phyloP scores from a whole-genome alignment of 2,113 vertebrate genomes.

The Clinocottus analis region DNA sequence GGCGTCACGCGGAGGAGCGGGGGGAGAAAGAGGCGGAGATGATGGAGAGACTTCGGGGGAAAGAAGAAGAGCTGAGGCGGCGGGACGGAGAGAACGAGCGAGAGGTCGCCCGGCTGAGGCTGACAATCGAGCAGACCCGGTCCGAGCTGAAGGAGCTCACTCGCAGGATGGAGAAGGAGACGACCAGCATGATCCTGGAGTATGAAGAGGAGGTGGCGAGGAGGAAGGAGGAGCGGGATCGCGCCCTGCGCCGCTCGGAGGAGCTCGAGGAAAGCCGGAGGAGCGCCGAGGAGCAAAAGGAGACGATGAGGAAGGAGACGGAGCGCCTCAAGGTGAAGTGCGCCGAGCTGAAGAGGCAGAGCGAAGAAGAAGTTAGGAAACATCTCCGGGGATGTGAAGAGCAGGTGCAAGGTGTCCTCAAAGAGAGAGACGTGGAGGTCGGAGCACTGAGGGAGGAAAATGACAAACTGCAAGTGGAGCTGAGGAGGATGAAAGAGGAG shows the following conservation, averaged over 20 bases:
- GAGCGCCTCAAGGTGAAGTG: slow-evolving; percentile 45
- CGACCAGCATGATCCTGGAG: slow-evolving; percentile 64
- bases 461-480: slow-evolving; percentile 21
- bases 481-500: too few species aligned
- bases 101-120: slow-evolving; percentile 62
- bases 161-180: slow-evolving; percentile 67
- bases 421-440: slow-evolving; percentile 50
- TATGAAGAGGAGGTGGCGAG: slow-evolving; percentile 64
- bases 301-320: slow-evolving; percentile 54
- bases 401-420: slow-evolving; percentile 18
- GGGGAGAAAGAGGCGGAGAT: slow-evolving; percentile 43
- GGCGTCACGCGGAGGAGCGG: slow-evolving; percentile 42
- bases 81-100: slow-evolving; percentile 54
- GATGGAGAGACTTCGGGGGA: slow-evolving; percentile 59
- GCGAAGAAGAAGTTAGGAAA: slow-evolving; percentile 44
- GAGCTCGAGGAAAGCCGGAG: slow-evolving; percentile 45
- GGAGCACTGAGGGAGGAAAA: slow-evolving; percentile 38
- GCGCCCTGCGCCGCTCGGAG: background rate
- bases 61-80: slow-evolving; percentile 61
- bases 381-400: slow-evolving; percentile 39
- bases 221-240: slow-evolving; percentile 55
- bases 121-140: slow-evolving; percentile 65
- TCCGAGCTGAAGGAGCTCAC: slow-evolving; percentile 70
- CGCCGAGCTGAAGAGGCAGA: slow-evolving; percentile 51
- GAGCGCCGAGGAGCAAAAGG: slow-evolving; percentile 36